Base-by-base conservation (phyloP, 2,888 invertebrate species). In the Drosophila borborema region DNA sequence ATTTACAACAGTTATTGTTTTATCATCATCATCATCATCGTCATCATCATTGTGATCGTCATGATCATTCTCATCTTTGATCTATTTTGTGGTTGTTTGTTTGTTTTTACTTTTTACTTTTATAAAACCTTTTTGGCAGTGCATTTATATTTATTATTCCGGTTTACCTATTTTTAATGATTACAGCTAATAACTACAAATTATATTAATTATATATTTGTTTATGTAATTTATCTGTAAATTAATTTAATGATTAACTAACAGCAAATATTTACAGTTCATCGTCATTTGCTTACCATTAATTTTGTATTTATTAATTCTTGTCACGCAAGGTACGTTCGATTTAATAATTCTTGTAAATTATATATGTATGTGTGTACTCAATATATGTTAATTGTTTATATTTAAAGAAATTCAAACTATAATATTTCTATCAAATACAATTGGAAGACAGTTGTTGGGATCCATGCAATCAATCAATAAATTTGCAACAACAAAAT, bases 61-160 rank as follows among this genome's bases (percentile, higher is more conserved):
- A 45, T 63, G 65, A 66, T 59, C 48, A 12, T 7, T 38, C 23
- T 70, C 49, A 28, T 72, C 60, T 40, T 80, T 67, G 81, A 72
- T 72, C 79, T 78, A 63, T 79, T 66, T 75, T 74, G 55, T 69
- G 69, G 56, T 76, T 69, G 40, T 72, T 74, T 49, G 36, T 58
- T 49, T 49, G 49, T 23, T 23, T 23, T 23, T 23, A 4, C 49
- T 23, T 23, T 23, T 23, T 23, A 4, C 49, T 64, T 77, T 71
- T 81, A 86, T 90, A 90, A 91, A 91, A 91, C 91, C 91, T 89
- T 91, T 86, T 92, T 91, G 91, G 91, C 91, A 91, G 91, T 92
- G 91, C 91, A 92, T 91, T 91, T 90, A 91, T 84, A 75, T 80
- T 86, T 90, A 83, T 83, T 82, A 74, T 84, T 87, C 70, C 77